Percentiles rank a stretch among this genome's conserved stretches.
These are phyloP conservation scores for Patella ulyssiponensis DNA, from an alignment of 2,888 invertebrate genomes.

Conservation along the genomic window DNA sequence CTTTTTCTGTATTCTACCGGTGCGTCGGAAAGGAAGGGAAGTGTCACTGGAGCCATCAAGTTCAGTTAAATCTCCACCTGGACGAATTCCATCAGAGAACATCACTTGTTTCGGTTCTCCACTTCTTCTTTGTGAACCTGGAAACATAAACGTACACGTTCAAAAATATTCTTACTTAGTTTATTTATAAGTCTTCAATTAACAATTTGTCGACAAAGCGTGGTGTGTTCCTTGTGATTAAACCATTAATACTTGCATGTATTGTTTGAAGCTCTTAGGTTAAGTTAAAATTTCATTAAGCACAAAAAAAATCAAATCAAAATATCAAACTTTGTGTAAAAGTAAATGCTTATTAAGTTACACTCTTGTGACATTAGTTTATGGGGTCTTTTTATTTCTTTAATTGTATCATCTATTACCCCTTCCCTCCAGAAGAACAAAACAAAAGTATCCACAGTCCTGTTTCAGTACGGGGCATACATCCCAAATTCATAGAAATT, in stretches of 20 bases:
- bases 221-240: background rate
- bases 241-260: too few species aligned
- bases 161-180: background rate
- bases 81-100: slow-evolving; percentile 91
- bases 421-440: too few species aligned
- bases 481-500: background rate
- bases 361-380: too few species aligned
- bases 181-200: background rate
- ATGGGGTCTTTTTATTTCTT: too few species aligned
- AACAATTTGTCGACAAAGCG: background rate
- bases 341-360: too few species aligned
- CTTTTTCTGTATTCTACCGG: slow-evolving; percentile 54
- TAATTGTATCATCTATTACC: too few species aligned
- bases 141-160: slow-evolving; percentile 3
- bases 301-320: too few species aligned
- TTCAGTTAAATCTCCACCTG: slow-evolving; percentile 88
- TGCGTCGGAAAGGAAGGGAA: slow-evolving; percentile 50
- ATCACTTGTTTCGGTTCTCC: slow-evolving; percentile 83
- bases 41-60: slow-evolving; percentile 76
- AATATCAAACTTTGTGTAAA: too few species aligned
- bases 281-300: too few species aligned
- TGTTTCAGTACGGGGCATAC: too few species aligned
- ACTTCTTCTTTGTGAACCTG: slow-evolving; percentile 38
- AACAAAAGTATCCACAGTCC: too few species aligned
- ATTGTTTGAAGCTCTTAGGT: too few species aligned